These are phyloP conservation scores for Drosophila putrida DNA, from an alignment of 2,888 invertebrate species.

Conservation along the genomic window DNA sequence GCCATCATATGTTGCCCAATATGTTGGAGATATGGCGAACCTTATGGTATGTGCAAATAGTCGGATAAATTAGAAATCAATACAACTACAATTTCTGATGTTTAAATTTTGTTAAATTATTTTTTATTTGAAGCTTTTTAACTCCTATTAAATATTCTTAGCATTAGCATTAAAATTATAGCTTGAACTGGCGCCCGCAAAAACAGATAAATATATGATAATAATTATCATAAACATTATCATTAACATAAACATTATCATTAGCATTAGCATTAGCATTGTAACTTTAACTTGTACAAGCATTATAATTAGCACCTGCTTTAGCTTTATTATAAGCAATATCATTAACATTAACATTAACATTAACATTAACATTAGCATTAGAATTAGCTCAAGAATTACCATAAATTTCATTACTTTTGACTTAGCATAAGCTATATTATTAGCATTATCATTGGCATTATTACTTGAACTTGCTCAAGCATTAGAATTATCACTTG, in stretches of 20 bases:
- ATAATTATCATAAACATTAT: background rate
- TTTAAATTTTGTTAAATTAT: background rate
- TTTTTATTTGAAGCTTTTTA: background rate
- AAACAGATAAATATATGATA: too few species aligned
- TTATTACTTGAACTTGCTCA: background rate
- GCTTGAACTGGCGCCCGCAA: too few species aligned
- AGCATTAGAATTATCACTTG: background rate
- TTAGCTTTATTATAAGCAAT: background rate
- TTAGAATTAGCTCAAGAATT: background rate
- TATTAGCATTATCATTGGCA: slow-evolving; percentile 5
- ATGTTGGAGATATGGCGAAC: background rate
- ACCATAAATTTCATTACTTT: too few species aligned
- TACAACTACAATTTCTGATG: slow-evolving; percentile 8
- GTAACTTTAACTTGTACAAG: too few species aligned
- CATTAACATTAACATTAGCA: background rate
- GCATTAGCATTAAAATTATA: background rate
- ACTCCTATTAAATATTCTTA: background rate
- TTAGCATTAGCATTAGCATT: slow-evolving; percentile 3
- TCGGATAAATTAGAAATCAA: slow-evolving; percentile 51
- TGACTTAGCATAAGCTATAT: slow-evolving; percentile 4
- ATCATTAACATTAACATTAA: background rate
- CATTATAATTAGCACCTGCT: slow-evolving; percentile 1
- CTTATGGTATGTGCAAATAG: background rate
- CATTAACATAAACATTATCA: background rate
- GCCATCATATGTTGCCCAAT: slow-evolving; percentile 1